phyloP scores from a whole-genome alignment of 1,140 invertebrate genomes.

The Drosophila micromelanica region DNA sequence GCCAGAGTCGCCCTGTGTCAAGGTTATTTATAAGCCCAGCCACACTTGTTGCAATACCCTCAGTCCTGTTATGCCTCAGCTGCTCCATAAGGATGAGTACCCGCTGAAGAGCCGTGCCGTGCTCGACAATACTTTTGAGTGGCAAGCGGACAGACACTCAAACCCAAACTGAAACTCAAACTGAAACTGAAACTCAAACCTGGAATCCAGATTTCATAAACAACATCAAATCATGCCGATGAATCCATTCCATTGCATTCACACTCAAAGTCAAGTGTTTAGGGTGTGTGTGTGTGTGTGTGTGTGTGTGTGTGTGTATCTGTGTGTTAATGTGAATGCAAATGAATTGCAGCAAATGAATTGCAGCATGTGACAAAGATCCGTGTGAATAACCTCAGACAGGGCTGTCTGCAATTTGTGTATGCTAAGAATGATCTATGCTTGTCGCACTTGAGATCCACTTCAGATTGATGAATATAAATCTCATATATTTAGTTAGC shows the following conservation, averaged over 20 bases:
- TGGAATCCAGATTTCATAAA: conserved; percentile 17
- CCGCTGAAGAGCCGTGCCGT: neutral
- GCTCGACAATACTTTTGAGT: conserved; percentile 32
- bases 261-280: conserved; percentile 17
- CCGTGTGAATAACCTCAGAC: conserved; percentile 31
- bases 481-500: too few species aligned
- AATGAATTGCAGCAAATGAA: conserved; percentile 5
- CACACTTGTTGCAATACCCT: conserved; percentile 59
- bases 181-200: too few species aligned
- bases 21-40: conserved; percentile 64
- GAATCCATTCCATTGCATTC: conserved; percentile 17
- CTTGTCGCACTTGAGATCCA: neutral
- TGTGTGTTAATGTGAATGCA: conserved; percentile 20
- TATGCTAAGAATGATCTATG: neutral
- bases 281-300: neutral
- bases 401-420: neutral
- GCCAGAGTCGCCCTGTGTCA: conserved; percentile 53
- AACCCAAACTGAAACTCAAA: conserved; percentile 2
- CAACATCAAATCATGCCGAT: conserved; percentile 13
- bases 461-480: neutral
- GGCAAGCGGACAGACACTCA: conserved; percentile 8
- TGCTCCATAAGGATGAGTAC: conserved; percentile 45
- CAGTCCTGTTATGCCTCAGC: conserved; percentile 6
- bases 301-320: too few species aligned
- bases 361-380: neutral